Conservation (phyloP, 2,888 invertebrate genomes). For the Drosophila mulleri region DNA sequence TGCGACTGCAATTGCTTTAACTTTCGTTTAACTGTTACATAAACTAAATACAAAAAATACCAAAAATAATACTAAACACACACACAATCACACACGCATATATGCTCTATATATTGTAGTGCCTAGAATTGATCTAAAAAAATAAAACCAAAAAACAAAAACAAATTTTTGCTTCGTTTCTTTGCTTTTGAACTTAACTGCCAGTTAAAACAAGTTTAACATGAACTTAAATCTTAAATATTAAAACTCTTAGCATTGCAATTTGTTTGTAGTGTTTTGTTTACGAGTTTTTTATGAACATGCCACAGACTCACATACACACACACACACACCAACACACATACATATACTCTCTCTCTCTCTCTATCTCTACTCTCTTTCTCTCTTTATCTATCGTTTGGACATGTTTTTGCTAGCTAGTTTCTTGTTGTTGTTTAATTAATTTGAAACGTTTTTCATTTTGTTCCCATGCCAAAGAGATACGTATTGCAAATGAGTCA, state of each 20-base stretch:
- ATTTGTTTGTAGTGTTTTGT: slow-evolving; percentile 45
- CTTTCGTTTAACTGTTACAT: slow-evolving; percentile 16
- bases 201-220: slow-evolving; percentile 37
- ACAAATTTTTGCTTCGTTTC: slow-evolving; percentile 46
- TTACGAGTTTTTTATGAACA: slow-evolving; percentile 23
- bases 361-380: not conserved
- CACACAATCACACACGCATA: slow-evolving; percentile 17
- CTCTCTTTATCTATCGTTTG: slow-evolving; percentile 27
- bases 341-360: slow-evolving; percentile 24
- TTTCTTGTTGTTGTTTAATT: slow-evolving; percentile 65
- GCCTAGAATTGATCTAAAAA: slow-evolving; percentile 23
- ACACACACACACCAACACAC: not conserved
- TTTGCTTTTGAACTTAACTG: slow-evolving; percentile 49
- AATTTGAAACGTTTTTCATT: slow-evolving; percentile 63
- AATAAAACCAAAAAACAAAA: not conserved
- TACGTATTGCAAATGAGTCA: slow-evolving; percentile 41
- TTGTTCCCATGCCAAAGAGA: slow-evolving; percentile 20
- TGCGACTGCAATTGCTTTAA: slow-evolving; percentile 31
- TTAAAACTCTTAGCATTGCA: slow-evolving; percentile 40
- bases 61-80: slow-evolving; percentile 25
- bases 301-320: slow-evolving; percentile 15
- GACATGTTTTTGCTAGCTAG: slow-evolving; percentile 59
- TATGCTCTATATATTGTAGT: slow-evolving; percentile 26
- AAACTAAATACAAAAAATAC: slow-evolving; percentile 18
- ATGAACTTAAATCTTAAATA: slow-evolving; percentile 22